Conservation (phyloP, 2,888 invertebrate species). For the Cephus nigrinus region DNA sequence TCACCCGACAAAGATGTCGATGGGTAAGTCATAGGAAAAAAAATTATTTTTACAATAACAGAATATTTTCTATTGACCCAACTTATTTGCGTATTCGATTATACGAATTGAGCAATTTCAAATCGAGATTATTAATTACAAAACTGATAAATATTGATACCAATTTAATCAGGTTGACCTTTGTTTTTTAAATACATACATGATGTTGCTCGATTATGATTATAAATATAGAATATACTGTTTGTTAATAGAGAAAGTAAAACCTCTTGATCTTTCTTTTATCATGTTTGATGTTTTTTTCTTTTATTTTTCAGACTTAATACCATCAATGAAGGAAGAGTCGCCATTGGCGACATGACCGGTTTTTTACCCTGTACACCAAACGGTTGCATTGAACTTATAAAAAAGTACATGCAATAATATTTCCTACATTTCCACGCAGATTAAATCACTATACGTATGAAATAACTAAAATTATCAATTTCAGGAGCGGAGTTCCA, state of each 20-base stretch:
- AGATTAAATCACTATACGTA: conserved; percentile 4
- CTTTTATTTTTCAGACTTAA: conserved; percentile 73
- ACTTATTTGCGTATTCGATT: neutral
- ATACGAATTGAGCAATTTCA: neutral
- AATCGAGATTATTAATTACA: neutral
- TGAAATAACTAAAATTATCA: conserved; percentile 1
- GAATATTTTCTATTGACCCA: neutral
- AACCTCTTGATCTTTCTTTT: conserved; percentile 3
- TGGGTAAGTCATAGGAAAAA: conserved; percentile 73
- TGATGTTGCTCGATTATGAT: neutral
- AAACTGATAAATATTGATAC: neutral
- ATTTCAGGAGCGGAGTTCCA: conserved; percentile 73
- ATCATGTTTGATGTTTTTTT: conserved; percentile 21
- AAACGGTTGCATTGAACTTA: conserved; percentile 92
- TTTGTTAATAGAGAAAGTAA: neutral
- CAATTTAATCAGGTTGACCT: conserved; percentile 24
- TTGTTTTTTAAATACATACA: conserved; percentile 6
- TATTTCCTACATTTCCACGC: neutral
- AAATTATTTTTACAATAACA: neutral
- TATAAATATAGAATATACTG: neutral
- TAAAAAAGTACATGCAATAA: conserved; percentile 71
- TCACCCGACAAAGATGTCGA: conserved; percentile 94
- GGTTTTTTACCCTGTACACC: conserved; percentile 98
- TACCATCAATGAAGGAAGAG: conserved; percentile 92
- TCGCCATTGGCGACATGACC: conserved; percentile 88